phyloP scores from a whole-genome alignment of 2,797 vertebrate genomes.

The Neosilurus hyrtlii region DNA sequence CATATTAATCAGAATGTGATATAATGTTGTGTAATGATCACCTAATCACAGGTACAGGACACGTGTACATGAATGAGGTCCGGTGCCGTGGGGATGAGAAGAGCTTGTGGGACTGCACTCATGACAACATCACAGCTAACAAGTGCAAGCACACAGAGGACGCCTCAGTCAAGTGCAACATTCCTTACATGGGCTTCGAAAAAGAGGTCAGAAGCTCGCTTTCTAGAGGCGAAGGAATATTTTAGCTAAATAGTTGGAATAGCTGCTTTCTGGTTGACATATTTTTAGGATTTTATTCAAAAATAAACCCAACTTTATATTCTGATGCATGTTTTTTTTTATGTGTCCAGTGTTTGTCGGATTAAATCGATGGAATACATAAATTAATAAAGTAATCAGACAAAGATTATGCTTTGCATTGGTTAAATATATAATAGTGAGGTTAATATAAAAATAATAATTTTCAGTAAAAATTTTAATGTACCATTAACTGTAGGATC shows the following conservation, averaged over 20 bases:
- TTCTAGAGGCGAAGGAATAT: background rate
- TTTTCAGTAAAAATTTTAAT: background rate
- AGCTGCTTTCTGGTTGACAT: background rate
- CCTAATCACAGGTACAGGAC: slow-evolving; percentile 79
- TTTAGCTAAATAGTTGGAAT: background rate
- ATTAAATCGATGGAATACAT: background rate
- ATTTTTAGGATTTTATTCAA: background rate
- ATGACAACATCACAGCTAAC: slow-evolving; percentile 86
- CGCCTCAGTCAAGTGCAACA: slow-evolving; percentile 82
- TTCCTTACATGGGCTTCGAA: slow-evolving; percentile 88
- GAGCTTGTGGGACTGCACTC: slow-evolving; percentile 86
- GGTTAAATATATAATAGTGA: background rate
- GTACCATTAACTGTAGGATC: background rate
- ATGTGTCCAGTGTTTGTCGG: too few species aligned
- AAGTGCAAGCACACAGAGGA: slow-evolving; percentile 89
- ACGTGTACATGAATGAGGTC: slow-evolving; percentile 91
- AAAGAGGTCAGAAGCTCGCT: slow-evolving; percentile 76
- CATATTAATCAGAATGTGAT: background rate
- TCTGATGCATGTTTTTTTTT: too few species aligned
- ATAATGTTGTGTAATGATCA: slow-evolving; percentile 1
- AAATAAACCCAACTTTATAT: too few species aligned
- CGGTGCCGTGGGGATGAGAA: slow-evolving; percentile 82
- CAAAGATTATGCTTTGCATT: background rate
- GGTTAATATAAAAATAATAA: too few species aligned
- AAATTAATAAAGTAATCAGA: background rate